Evolutionary conservation across 2,888 invertebrate genomes (phyloP).

Genomic region (Theodoxus fluviatilis): DNA sequence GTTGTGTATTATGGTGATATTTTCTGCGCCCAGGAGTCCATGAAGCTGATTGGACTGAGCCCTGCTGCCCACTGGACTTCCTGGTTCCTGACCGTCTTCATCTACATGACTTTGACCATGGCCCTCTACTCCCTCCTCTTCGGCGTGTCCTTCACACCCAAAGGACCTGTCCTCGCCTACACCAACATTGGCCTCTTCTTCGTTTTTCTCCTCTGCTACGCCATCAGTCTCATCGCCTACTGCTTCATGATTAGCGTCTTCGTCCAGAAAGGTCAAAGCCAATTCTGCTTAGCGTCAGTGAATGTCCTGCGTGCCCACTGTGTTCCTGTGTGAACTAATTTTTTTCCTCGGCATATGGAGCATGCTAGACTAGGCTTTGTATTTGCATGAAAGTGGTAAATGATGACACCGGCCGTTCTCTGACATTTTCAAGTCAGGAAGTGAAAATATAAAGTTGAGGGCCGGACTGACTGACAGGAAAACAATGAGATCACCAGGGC

Average conservation of each 20-base stretch:
- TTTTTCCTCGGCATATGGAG: no score
- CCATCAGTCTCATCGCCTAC: constrained; percentile 77
- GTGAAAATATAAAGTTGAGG: no score
- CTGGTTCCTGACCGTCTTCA: constrained; percentile 81
- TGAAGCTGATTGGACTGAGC: constrained; percentile 88
- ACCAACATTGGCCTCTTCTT: constrained; percentile 74
- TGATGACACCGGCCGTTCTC: no score
- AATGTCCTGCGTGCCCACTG: no score
- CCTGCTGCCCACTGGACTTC: constrained; percentile 85
- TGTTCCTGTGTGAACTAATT: no score
- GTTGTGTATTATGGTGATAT: no score
- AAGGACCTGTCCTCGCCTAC: constrained; percentile 43
- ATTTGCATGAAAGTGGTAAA: no score
- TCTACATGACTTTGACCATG: constrained; percentile 73
- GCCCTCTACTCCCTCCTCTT: constrained; percentile 65
- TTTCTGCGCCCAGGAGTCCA: constrained; percentile 81
- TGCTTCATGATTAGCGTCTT: constrained; percentile 82
- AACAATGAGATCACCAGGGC: no score
- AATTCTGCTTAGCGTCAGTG: not conserved
- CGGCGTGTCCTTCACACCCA: constrained; percentile 38
- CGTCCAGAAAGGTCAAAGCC: constrained; percentile 76
- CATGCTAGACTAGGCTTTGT: no score
- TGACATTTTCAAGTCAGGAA: no score
- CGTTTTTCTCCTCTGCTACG: constrained; percentile 77
- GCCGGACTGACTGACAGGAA: no score